These are phyloP conservation scores for Malurus leucopterus DNA, from an alignment of 2,797 vertebrate species.

Conservation along the genomic window DNA sequence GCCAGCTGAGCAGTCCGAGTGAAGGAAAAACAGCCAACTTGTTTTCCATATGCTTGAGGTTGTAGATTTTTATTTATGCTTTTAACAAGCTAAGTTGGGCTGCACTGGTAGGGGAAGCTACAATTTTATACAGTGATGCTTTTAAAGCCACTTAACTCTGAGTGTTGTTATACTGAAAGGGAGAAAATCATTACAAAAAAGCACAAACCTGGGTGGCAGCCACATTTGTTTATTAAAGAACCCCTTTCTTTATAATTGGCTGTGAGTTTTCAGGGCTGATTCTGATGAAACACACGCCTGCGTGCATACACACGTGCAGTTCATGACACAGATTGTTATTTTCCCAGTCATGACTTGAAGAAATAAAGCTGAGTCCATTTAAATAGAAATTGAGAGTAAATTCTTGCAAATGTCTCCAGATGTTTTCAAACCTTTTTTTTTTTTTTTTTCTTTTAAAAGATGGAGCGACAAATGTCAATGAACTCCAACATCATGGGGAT, in stretches of 20 bases:
- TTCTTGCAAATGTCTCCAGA: neutral
- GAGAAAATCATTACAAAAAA: slow-evolving; percentile 54
- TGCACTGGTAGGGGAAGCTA: slow-evolving; percentile 2
- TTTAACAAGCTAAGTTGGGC: slow-evolving; percentile 1
- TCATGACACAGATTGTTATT: slow-evolving; percentile 24
- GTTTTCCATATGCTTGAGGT: neutral
- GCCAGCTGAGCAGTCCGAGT: neutral
- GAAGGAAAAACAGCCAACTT: neutral
- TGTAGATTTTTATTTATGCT: slow-evolving; percentile 50
- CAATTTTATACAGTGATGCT: slow-evolving; percentile 58
- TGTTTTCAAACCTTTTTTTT: neutral
- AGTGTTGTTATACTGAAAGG: slow-evolving; percentile 59
- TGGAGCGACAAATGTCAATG: slow-evolving; percentile 99
- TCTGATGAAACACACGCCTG: slow-evolving; percentile 33
- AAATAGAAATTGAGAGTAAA: neutral
- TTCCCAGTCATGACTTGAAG: slow-evolving; percentile 33
- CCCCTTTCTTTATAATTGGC: slow-evolving; percentile 38
- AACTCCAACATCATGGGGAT: slow-evolving; percentile 97
- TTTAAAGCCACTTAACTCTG: slow-evolving; percentile 55
- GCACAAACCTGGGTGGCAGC: neutral
- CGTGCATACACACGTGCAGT: neutral
- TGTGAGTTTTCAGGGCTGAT: slow-evolving; percentile 23
- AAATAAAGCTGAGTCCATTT: slow-evolving; percentile 12
- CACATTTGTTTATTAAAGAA: slow-evolving; percentile 46
- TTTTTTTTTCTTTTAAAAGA: slow-evolving; percentile 73